Conservation (phyloP, 2,113 vertebrate genomes). For the Ictalurus punctatus region DNA sequence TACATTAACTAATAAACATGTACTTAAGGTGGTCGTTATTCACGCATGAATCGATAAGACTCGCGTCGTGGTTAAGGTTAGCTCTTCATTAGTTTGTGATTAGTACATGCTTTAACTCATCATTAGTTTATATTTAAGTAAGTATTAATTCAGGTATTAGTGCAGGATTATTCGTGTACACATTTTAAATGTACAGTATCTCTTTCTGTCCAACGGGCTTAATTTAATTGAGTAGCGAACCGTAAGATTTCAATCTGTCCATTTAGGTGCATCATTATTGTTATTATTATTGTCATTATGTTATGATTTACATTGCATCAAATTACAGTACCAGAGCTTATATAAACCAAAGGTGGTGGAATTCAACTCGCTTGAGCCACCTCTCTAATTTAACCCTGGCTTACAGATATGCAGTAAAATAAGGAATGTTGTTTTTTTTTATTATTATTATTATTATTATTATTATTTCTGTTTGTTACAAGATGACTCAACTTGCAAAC, state of each 20-base stretch:
- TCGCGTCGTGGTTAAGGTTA: too few relatives aligned
- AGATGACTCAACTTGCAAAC: constrained; percentile 35
- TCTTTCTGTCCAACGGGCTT: neutral
- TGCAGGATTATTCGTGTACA: neutral
- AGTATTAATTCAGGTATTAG: too few relatives aligned
- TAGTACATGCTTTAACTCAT: too few relatives aligned
- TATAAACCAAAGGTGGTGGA: neutral
- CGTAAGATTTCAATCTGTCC: neutral
- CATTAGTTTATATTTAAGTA: too few relatives aligned
- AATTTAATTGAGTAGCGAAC: neutral
- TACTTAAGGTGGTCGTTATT: too few relatives aligned
- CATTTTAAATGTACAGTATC: neutral
- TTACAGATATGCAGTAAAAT: neutral
- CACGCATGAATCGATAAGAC: too few relatives aligned
- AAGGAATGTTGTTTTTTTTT: neutral
- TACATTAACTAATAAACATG: too few relatives aligned
- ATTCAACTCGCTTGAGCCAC: neutral
- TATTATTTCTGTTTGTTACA: constrained; percentile 16
- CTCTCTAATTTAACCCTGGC: neutral
- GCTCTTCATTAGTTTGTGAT: too few relatives aligned
- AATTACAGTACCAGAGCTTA: neutral
- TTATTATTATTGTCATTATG: neutral
- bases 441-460: neutral
- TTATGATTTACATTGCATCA: neutral
- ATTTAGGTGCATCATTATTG: neutral